Conservation (phyloP, 2,797 vertebrate species). For the Paratrypauchen microcephalus region DNA sequence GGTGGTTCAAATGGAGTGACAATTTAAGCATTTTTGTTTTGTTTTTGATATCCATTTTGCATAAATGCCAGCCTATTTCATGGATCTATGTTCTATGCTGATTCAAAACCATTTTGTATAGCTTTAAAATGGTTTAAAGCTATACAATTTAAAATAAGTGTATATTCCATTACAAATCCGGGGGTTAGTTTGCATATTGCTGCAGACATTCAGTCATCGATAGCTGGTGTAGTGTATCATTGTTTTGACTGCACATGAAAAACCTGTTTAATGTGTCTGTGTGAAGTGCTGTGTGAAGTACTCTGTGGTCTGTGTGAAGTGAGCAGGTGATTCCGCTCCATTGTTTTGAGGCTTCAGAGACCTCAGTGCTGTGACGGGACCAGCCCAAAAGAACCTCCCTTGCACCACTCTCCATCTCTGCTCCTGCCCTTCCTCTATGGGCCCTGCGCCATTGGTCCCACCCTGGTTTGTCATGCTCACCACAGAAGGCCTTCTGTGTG, state of each 20-base stretch:
- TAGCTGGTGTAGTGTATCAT: not conserved
- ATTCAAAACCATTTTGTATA: too few relatives aligned
- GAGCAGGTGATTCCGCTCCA: not conserved
- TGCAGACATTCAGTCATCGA: not conserved
- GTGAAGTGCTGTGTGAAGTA: not conserved
- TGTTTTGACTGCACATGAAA: slow-evolving; percentile 3
- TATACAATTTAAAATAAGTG: too few relatives aligned
- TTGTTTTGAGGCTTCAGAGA: not conserved
- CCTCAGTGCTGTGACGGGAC: not conserved
- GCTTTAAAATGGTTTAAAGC: too few relatives aligned
- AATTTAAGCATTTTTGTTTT: too few relatives aligned
- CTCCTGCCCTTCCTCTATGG: not conserved
- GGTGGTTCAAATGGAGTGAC: too few relatives aligned
- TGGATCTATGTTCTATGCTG: too few relatives aligned
- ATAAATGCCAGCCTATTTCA: too few relatives aligned
- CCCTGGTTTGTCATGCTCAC: not conserved
- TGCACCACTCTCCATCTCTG: not conserved
- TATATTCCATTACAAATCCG: too few relatives aligned
- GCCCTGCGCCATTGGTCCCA: not conserved
- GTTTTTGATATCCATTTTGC: too few relatives aligned
- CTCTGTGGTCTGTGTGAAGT: not conserved
- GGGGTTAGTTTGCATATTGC: not conserved
- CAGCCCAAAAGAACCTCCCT: slow-evolving; percentile 8
- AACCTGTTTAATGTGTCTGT: not conserved
- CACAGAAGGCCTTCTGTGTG: not conserved